phyloP scores from a whole-genome alignment of 2,797 vertebrate genomes.

The Manis pentadactyla region DNA sequence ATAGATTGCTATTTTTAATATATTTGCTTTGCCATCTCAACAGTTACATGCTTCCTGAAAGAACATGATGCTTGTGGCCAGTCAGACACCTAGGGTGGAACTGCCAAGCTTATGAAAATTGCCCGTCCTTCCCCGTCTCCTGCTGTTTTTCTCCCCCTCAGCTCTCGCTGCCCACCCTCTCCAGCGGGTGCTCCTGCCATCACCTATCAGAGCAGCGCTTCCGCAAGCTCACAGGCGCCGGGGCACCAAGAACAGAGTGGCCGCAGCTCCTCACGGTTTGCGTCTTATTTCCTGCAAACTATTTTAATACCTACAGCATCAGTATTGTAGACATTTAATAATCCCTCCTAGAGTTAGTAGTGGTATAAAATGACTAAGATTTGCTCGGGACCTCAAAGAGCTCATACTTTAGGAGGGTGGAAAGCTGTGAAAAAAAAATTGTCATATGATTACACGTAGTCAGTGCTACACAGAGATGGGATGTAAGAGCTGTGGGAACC shows the following conservation, averaged over 20 bases:
- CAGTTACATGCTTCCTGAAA: conserved; percentile 11
- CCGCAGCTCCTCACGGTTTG: not conserved
- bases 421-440: not conserved
- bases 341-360: not conserved
- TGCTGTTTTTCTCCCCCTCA: not conserved
- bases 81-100: not conserved
- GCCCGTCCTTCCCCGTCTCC: not conserved
- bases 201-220: not conserved
- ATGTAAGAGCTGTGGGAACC: too few relatives aligned
- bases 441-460: accelerated
- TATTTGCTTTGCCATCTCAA: not conserved
- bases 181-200: not conserved
- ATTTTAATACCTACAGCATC: not conserved
- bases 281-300: not conserved
- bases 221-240: not conserved
- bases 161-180: not conserved
- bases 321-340: not conserved
- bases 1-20: not conserved
- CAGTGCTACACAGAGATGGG: not conserved
- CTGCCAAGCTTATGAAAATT: not conserved
- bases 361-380: not conserved
- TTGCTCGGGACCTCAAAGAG: not conserved
- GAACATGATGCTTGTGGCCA: not conserved
- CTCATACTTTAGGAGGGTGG: not conserved
- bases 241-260: not conserved